Evolutionary conservation across 2,113 vertebrate species (phyloP).

Genomic region (Nymphicus hollandicus): DNA sequence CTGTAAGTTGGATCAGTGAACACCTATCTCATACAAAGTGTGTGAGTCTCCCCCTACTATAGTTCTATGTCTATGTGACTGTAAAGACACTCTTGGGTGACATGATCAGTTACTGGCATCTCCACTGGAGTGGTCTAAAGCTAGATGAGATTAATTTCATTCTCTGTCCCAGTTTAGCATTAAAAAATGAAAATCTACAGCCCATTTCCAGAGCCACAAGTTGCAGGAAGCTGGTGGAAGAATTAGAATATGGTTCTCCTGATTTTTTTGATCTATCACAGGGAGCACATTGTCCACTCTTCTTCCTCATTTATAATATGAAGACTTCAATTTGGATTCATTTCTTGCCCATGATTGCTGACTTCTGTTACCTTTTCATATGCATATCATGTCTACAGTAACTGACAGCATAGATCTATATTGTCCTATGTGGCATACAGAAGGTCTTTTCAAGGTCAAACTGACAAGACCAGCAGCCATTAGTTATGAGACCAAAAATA

Average conservation of each 20-base stretch:
- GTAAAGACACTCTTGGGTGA: background rate
- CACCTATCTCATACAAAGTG: background rate
- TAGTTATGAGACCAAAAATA: conserved; percentile 40
- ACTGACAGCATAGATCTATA: background rate
- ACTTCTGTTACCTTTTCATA: background rate
- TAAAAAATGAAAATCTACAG: background rate
- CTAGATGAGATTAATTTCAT: background rate
- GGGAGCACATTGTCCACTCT: background rate
- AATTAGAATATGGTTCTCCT: background rate
- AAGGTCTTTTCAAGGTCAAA: background rate
- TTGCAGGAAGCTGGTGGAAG: background rate
- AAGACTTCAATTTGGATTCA: background rate
- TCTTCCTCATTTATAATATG: background rate
- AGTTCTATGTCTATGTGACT: background rate
- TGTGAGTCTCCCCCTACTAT: background rate
- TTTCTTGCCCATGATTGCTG: background rate
- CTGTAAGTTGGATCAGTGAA: background rate
- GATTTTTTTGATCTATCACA: background rate
- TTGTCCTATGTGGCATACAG: background rate
- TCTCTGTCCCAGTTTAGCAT: background rate
- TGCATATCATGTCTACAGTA: background rate
- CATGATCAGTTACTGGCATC: background rate
- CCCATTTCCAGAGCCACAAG: background rate
- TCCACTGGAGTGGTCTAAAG: background rate
- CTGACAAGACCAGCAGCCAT: background rate